A percentile compares a stretch with the other conserved stretches of the same genome.
Conservation (phyloP, 2,113 vertebrate species). For the Otis tarda region DNA sequence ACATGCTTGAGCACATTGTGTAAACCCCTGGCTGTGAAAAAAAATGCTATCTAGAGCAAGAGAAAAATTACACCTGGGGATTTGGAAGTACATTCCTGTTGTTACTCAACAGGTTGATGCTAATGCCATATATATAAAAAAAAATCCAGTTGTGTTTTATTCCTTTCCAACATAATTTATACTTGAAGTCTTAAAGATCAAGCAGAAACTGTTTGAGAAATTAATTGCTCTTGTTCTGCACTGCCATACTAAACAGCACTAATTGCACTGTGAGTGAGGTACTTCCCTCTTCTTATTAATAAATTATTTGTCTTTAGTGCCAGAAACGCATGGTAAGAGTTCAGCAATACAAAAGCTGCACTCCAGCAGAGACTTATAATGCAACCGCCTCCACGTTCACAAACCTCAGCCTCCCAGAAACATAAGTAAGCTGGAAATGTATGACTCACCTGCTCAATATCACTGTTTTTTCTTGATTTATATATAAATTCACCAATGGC, state of each 20-base stretch:
- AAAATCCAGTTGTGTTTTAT: not conserved
- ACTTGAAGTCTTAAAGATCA: conserved; percentile 11
- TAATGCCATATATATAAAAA: not conserved
- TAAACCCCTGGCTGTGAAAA: not conserved
- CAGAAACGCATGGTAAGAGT: not conserved
- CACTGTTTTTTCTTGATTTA: conserved; percentile 90
- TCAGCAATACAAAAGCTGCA: not conserved
- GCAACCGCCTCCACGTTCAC: not conserved
- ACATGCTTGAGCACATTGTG: not conserved
- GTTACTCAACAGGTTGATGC: not conserved
- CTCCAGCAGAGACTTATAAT: not conserved
- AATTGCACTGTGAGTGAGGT: conserved; percentile 17
- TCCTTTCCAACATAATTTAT: not conserved
- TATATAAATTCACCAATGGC: conserved; percentile 98
- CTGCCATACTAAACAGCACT: not conserved
- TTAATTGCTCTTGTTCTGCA: conserved; percentile 9
- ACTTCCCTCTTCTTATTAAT: conserved; percentile 7
- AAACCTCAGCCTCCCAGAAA: not conserved
- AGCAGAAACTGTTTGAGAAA: conserved; percentile 28
- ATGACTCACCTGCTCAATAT: conserved; percentile 91
- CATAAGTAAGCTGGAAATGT: not conserved
- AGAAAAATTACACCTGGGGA: not conserved
- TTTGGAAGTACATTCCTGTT: not conserved
- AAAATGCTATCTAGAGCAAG: not conserved
- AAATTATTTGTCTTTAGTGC: not conserved